phyloP scores from a whole-genome alignment of 1,140 invertebrate genomes.

The Bathynomus jamesi region DNA sequence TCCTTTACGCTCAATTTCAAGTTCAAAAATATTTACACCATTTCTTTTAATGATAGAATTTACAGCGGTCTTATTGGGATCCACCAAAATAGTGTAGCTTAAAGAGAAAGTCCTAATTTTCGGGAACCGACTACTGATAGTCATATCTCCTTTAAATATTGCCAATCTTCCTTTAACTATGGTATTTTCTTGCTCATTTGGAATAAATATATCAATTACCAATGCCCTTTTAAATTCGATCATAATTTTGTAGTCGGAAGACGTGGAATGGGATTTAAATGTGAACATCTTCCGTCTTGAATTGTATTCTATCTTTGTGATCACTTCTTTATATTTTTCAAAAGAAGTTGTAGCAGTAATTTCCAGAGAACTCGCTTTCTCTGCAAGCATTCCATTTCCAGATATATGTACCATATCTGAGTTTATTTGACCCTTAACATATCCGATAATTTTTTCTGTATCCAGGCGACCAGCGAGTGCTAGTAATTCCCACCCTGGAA shows the following conservation, averaged over 20 bases:
- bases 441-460: constrained; percentile 2
- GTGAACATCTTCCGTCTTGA: neutral
- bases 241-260: constrained; percentile 10
- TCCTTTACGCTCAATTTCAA: constrained; percentile 7
- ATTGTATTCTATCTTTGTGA: neutral
- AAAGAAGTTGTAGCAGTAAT: constrained; percentile 14
- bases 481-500: constrained; percentile 27
- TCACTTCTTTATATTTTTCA: constrained; percentile 4
- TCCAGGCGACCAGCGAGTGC: constrained; percentile 19
- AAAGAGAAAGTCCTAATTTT: constrained; percentile 3
- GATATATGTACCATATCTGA: constrained; percentile 7
- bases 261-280: constrained; percentile 8
- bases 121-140: constrained; percentile 14
- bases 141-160: neutral
- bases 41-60: constrained; percentile 6
- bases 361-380: neutral
- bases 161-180: constrained; percentile 3
- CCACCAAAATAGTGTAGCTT: constrained; percentile 5
- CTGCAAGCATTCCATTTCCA: neutral
- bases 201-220: constrained; percentile 12
- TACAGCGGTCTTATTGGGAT: neutral
- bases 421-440: constrained; percentile 14
- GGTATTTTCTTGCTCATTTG: constrained; percentile 14
- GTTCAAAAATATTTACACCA: constrained; percentile 16
- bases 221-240: neutral